These are phyloP conservation scores for Rhynchophorus ferrugineus DNA, from an alignment of 1,140 invertebrate species.

Conservation along the genomic window DNA sequence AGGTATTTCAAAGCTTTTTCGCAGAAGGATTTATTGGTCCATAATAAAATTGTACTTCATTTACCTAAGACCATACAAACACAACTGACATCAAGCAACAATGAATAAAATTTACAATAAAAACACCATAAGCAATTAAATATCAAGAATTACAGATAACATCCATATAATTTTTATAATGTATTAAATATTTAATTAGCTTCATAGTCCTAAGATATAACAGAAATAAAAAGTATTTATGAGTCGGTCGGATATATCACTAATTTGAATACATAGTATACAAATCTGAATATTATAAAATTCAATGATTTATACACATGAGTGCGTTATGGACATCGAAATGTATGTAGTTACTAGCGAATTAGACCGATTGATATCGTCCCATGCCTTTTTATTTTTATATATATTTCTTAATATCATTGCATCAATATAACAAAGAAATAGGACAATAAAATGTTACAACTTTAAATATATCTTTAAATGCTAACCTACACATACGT, in stretches of 20 bases:
- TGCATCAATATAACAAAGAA: too few species aligned
- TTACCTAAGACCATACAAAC: not conserved
- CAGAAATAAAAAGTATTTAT: too few species aligned
- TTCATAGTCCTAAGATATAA: too few species aligned
- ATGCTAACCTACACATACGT: not conserved
- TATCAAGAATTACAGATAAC: not conserved
- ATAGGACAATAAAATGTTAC: too few species aligned
- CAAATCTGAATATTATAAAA: slow-evolving; percentile 7
- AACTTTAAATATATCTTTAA: not conserved
- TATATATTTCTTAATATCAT: not conserved
- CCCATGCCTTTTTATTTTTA: not conserved
- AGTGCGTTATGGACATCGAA: slow-evolving; percentile 6
- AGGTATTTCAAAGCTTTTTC: too few species aligned
- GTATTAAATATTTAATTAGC: not conserved
- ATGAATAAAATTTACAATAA: not conserved
- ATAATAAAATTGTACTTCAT: slow-evolving; percentile 9
- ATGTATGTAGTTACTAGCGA: not conserved
- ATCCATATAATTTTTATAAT: not conserved
- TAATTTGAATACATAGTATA: slow-evolving; percentile 2
- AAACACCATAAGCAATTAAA: slow-evolving; percentile 1
- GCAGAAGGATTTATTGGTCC: slow-evolving; percentile 13
- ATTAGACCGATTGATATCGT: not conserved
- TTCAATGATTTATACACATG: slow-evolving; percentile 8
- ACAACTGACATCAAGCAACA: not conserved
- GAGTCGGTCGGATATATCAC: not conserved